Evolutionary conservation across 2,888 invertebrate species (phyloP).

Genomic region (Polymixis flavicincta): DNA sequence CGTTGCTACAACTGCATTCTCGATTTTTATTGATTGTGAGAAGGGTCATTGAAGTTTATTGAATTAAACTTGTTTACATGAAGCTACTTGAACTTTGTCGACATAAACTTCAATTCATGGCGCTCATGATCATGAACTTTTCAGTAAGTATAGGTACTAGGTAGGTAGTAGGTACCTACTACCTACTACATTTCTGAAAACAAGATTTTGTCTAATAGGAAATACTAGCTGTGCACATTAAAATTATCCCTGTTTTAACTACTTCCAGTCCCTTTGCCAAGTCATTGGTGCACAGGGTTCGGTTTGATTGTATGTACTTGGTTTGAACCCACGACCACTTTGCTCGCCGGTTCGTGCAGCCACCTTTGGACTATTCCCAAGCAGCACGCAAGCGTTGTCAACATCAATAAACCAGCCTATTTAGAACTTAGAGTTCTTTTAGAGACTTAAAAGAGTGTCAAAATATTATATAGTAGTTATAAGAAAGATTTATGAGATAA

Average conservation of each 20-base stretch:
- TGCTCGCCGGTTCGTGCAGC: too few species aligned
- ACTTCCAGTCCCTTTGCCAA: not conserved
- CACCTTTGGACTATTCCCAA: not conserved
- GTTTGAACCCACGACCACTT: not conserved
- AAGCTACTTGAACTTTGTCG: not conserved
- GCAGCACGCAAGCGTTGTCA: too few species aligned
- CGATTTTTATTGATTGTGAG: slow-evolving; percentile 23
- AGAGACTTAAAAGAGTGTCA: too few species aligned
- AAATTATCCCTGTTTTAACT: not conserved
- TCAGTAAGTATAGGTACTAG: too few species aligned
- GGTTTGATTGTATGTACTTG: not conserved
- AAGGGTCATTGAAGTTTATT: slow-evolving; percentile 6
- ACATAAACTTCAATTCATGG: not conserved
- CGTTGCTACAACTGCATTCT: slow-evolving; percentile 26
- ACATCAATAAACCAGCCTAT: too few species aligned
- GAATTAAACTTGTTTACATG: not conserved
- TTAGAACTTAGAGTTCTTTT: too few species aligned
- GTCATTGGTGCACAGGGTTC: not conserved
- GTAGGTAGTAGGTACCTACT: not conserved
- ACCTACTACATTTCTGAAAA: not conserved
- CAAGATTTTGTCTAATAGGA: not conserved
- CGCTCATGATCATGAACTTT: not conserved
- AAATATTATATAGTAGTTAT: too few species aligned
- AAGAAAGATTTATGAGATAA: too few species aligned
- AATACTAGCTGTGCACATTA: not conserved